A percentile compares a stretch with the other conserved stretches of the same genome.
phyloP scores from a whole-genome alignment of 2,888 invertebrate species.

The Drosophila limbata region DNA sequence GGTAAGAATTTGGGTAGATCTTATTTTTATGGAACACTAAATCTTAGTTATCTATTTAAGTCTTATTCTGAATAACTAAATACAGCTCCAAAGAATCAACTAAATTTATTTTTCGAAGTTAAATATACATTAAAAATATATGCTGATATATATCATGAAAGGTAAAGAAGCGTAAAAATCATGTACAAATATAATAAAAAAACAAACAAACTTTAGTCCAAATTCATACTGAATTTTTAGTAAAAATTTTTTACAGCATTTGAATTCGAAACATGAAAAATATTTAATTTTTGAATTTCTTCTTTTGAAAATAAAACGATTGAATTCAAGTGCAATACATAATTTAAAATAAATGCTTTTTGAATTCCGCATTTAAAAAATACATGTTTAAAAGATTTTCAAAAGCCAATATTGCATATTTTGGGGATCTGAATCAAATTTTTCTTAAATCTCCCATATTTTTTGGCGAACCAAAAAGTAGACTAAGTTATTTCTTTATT shows the following conservation, averaged over 20 bases:
- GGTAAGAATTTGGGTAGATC: background rate
- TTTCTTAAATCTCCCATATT: no score
- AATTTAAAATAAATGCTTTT: background rate
- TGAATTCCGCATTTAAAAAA: background rate
- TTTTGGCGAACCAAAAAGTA: conserved; percentile 16
- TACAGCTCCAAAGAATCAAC: background rate
- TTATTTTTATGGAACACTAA: background rate
- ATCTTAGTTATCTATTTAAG: background rate
- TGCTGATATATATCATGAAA: no score
- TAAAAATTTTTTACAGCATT: no score
- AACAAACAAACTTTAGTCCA: no score
- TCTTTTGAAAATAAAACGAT: no score
- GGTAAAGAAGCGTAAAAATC: no score
- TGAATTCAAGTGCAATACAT: background rate
- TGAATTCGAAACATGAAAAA: no score
- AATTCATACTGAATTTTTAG: no score
- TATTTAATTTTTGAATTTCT: no score
- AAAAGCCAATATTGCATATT: conserved; percentile 19
- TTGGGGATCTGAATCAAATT: conserved; percentile 6
- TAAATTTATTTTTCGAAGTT: no score
- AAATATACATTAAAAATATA: no score
- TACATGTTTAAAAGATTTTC: background rate
- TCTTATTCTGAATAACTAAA: background rate
- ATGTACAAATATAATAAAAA: no score
- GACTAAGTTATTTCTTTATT: background rate